These are phyloP conservation scores for Mormoops blainvillei DNA, from an alignment of 2,113 vertebrate species.

Conservation along the genomic window DNA sequence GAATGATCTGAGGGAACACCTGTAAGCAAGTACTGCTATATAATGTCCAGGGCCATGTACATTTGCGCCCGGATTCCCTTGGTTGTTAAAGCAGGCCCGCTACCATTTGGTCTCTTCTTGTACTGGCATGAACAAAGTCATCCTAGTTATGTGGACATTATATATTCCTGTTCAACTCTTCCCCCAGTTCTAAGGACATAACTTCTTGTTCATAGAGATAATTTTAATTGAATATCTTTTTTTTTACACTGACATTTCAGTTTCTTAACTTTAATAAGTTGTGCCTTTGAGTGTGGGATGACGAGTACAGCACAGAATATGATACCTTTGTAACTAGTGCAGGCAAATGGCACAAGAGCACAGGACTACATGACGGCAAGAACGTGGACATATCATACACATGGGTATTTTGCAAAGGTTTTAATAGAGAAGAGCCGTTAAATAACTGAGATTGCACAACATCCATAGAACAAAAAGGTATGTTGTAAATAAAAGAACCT, in stretches of 20 bases:
- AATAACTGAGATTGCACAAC: background rate
- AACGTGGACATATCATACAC: background rate
- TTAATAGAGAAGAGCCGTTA: background rate
- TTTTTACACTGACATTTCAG: background rate
- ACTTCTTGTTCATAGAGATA: background rate
- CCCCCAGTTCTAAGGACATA: background rate
- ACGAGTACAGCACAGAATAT: background rate
- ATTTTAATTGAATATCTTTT: background rate
- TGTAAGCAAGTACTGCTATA: background rate
- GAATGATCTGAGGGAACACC: background rate
- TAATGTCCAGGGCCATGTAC: background rate
- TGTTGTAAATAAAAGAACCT: background rate
- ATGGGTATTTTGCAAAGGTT: background rate
- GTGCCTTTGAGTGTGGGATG: background rate
- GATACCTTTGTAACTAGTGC: background rate
- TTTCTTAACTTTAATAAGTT: background rate
- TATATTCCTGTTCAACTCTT: background rate
- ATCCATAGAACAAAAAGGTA: background rate
- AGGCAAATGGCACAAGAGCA: background rate
- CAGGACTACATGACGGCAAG: background rate
- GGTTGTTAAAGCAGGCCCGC: background rate
- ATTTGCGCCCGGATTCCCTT: background rate
- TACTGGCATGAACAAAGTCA: background rate
- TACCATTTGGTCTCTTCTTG: background rate
- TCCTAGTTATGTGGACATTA: background rate